Conservation (phyloP, 2,113 vertebrate species). For the Mormyrus lacerda region DNA sequence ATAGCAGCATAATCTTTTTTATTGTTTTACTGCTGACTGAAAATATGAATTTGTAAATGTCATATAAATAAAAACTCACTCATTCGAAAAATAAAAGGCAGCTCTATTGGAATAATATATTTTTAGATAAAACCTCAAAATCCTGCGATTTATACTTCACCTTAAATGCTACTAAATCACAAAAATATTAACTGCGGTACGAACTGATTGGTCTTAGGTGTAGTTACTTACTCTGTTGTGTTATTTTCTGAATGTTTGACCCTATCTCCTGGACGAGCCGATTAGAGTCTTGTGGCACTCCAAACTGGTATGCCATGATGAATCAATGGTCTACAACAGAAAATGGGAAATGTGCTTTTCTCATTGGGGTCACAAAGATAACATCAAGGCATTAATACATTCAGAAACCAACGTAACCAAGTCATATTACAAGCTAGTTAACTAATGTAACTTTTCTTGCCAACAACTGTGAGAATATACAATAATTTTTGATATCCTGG, state of each 20-base stretch:
- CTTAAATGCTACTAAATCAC: neutral
- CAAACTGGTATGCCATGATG: constrained; percentile 61
- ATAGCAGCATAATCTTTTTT: neutral
- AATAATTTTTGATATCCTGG: neutral
- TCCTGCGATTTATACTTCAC: neutral
- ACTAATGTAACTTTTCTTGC: neutral
- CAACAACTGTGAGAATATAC: neutral
- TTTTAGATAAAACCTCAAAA: neutral
- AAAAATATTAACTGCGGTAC: neutral
- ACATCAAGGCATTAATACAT: neutral
- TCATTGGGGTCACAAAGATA: neutral
- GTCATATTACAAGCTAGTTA: neutral
- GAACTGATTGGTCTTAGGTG: neutral
- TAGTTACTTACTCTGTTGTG: constrained; percentile 54
- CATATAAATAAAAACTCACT: neutral
- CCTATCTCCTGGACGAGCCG: constrained; percentile 55
- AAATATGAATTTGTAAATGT: neutral
- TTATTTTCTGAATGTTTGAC: constrained; percentile 63
- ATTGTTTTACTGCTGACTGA: neutral
- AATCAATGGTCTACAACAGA: constrained; percentile 22
- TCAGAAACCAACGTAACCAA: neutral
- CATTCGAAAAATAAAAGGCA: neutral
- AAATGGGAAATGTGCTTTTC: neutral
- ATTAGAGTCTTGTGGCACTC: constrained; percentile 45
- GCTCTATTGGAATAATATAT: neutral